Evolutionary conservation across 2,113 vertebrate genomes (phyloP).

Genomic region (Passer montanus): DNA sequence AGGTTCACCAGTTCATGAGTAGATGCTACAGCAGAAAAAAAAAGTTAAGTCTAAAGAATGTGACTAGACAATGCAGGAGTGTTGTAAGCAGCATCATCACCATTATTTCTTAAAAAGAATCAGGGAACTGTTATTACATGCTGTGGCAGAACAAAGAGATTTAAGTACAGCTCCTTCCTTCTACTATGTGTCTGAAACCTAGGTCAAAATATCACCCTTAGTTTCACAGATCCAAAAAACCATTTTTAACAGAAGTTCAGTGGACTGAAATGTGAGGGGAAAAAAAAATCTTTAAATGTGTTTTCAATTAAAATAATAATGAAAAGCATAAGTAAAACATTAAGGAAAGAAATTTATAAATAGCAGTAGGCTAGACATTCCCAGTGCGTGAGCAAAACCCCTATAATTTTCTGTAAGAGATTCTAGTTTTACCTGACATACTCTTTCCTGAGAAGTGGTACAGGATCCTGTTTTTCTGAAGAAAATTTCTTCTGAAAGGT

Average conservation of each 20-base stretch:
- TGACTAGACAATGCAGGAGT: background rate
- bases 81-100: background rate
- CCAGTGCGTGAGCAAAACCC: background rate
- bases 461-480: background rate
- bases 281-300: background rate
- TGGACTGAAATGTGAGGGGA: background rate
- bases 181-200: background rate
- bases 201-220: background rate
- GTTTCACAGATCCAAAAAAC: background rate
- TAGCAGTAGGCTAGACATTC: background rate
- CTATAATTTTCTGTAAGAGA: background rate
- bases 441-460: background rate
- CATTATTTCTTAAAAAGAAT: background rate
- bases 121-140: background rate
- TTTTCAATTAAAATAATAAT: background rate
- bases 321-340: background rate
- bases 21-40: background rate
- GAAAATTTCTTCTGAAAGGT: background rate
- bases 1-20: background rate
- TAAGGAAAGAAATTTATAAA: background rate
- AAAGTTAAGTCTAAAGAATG: background rate
- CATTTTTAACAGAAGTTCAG: background rate
- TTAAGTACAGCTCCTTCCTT: background rate
- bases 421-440: background rate
- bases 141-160: background rate